These are phyloP conservation scores for Andrena haemorrhoa DNA, from an alignment of 2,888 invertebrate genomes.

Conservation along the genomic window DNA sequence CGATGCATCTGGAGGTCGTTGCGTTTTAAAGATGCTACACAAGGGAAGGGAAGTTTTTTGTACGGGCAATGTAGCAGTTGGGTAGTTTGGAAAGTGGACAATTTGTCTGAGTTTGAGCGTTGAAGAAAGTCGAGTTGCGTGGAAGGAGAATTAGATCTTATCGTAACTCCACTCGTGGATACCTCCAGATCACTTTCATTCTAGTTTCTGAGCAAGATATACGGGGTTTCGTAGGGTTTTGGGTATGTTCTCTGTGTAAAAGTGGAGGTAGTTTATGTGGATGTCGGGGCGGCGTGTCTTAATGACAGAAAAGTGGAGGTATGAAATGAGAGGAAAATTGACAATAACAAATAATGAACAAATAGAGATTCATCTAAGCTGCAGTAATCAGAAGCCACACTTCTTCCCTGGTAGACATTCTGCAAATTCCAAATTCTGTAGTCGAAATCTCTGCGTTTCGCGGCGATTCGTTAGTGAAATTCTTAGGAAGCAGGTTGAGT, in stretches of 20 bases:
- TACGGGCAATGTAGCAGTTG: not conserved
- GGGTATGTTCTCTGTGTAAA: no score
- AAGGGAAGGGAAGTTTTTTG: not conserved
- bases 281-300: no score
- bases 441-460: not conserved
- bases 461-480: constrained; percentile 10
- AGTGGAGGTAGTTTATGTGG: no score
- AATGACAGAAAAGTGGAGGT: no score
- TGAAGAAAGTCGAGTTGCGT: not conserved
- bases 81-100: not conserved
- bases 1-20: constrained; percentile 13
- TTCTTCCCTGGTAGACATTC: not conserved
- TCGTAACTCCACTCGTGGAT: not conserved
- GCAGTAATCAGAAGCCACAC: not conserved
- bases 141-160: not conserved
- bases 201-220: not conserved
- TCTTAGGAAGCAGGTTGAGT: not conserved
- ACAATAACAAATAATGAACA: no score
- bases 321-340: no score
- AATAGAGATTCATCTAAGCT: not conserved
- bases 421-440: not conserved
- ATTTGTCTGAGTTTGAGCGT: not conserved
- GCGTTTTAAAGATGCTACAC: not conserved
- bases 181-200: not conserved
- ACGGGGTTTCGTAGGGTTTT: not conserved